Percentiles rank a stretch among this genome's conserved stretches.
These are phyloP conservation scores for Amphimedon queenslandica DNA, from an alignment of 37 sponge, comb jelly and placozoan species.

Conservation along the genomic window DNA sequence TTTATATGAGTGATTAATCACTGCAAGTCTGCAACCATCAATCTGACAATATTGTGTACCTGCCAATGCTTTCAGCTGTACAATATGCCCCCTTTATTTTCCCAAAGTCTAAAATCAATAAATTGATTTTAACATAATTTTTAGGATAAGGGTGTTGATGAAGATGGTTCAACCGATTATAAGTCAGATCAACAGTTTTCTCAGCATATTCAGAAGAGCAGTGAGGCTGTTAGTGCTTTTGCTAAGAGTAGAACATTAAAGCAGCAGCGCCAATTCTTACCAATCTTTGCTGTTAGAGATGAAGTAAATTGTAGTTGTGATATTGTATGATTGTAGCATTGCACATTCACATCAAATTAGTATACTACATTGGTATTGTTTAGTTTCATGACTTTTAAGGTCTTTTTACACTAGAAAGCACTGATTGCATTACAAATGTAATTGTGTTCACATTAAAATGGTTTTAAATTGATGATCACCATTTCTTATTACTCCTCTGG, in stretches of 20 bases:
- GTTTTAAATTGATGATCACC: no score
- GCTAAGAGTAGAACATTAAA: slow-evolving; percentile 85
- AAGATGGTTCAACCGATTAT: slow-evolving; percentile 73
- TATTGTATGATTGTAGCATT: background rate
- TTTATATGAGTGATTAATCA: no score
- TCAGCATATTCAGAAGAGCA: slow-evolving; percentile 78
- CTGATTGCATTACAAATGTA: no score
- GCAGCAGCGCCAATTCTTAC: slow-evolving; percentile 93
- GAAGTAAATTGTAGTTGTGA: slow-evolving; percentile 53
- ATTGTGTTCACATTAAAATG: no score
- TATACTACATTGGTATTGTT: background rate
- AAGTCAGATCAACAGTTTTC: slow-evolving; percentile 91
- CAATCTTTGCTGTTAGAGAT: slow-evolving; percentile 90
- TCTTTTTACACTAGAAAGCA: no score
- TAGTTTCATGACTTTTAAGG: no score
- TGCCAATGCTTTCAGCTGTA: background rate
- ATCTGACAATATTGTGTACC: no score
- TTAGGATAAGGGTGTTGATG: slow-evolving; percentile 59
- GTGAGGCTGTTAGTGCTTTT: slow-evolving; percentile 87
- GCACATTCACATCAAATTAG: background rate
- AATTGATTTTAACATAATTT: background rate
- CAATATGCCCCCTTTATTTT: background rate
- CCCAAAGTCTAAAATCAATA: background rate
- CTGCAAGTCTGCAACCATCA: background rate
- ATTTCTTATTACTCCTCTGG: no score